Evolutionary conservation across 2,797 vertebrate genomes (phyloP).

Genomic region (Knipowitschia caucasica): DNA sequence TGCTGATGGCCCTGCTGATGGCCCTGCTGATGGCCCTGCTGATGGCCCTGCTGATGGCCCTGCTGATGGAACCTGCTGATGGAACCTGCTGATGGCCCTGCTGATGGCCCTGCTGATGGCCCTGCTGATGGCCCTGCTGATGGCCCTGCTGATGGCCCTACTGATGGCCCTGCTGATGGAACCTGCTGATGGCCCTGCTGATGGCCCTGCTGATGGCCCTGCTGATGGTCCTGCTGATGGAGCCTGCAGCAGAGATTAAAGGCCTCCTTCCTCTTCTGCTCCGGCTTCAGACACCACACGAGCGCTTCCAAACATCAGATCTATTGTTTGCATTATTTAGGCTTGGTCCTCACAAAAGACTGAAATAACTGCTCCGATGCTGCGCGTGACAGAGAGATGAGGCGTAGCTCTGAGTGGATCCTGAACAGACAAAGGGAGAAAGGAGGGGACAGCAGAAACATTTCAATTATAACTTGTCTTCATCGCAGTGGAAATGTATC

Average conservation of each 20-base stretch:
- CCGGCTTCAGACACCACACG: slow-evolving; percentile 50
- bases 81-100: too few species aligned
- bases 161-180: too few species aligned
- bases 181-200: too few species aligned
- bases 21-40: too few species aligned
- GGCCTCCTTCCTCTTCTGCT: slow-evolving; percentile 48
- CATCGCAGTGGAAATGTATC: neutral
- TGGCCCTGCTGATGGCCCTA: too few species aligned
- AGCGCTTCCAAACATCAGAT: slow-evolving; percentile 47
- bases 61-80: too few species aligned
- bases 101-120: too few species aligned
- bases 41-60: too few species aligned
- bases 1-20: too few species aligned
- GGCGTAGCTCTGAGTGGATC: slow-evolving; percentile 2
- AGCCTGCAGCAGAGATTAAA: slow-evolving; percentile 67
- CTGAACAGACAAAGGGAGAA: neutral
- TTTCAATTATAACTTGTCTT: neutral
- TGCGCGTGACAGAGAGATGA: slow-evolving; percentile 11
- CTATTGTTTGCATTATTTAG: slow-evolving; percentile 53
- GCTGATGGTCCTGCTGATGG: too few species aligned
- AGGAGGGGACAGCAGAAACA: neutral
- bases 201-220: too few species aligned
- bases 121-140: too few species aligned
- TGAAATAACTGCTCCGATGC: slow-evolving; percentile 17
- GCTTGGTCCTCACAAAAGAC: slow-evolving; percentile 28